These are phyloP conservation scores for Amphiura filiformis DNA, from an alignment of 35 echinoderm and acorn worm genomes.

Conservation along the genomic window DNA sequence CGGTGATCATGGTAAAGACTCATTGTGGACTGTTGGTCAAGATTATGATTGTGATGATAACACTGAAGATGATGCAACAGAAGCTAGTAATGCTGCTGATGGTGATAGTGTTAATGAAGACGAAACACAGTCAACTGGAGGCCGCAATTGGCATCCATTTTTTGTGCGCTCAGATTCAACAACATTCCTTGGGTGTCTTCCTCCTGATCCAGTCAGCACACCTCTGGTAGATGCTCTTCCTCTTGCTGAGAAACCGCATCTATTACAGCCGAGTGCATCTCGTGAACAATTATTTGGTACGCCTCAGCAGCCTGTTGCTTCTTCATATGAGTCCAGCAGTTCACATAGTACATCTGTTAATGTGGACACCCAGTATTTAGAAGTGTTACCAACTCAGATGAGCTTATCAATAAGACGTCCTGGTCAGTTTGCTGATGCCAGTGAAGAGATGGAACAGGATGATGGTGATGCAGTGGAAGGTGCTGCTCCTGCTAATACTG, in stretches of 20 bases:
- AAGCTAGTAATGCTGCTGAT: conserved; percentile 48
- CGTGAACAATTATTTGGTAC: conserved; percentile 89
- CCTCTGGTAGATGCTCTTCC: conserved; percentile 86
- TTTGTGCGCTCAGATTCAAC: conserved; percentile 91
- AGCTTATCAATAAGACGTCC: conserved; percentile 57
- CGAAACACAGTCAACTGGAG: not conserved
- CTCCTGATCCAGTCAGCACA: conserved; percentile 80
- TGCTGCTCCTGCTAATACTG: not conserved
- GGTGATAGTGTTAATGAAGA: conserved; percentile 44
- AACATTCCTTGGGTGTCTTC: conserved; percentile 89
- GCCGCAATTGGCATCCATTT: conserved; percentile 62
- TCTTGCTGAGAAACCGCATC: conserved; percentile 86
- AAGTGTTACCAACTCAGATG: conserved; percentile 88
- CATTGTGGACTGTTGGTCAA: conserved; percentile 34
- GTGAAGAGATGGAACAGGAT: conserved; percentile 21
- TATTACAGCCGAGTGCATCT: conserved; percentile 83
- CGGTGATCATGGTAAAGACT: conserved; percentile 5
- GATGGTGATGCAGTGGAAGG: not conserved
- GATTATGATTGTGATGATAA: conserved; percentile 50
- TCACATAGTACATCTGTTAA: conserved; percentile 53
- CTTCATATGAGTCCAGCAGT: not conserved
- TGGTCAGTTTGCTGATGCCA: conserved; percentile 2
- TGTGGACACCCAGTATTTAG: conserved; percentile 72
- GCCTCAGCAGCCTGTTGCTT: conserved; percentile 46
- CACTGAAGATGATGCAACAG: conserved; percentile 46